Base-by-base conservation (phyloP, 1,140 invertebrate genomes). In the Euschistus heros region DNA sequence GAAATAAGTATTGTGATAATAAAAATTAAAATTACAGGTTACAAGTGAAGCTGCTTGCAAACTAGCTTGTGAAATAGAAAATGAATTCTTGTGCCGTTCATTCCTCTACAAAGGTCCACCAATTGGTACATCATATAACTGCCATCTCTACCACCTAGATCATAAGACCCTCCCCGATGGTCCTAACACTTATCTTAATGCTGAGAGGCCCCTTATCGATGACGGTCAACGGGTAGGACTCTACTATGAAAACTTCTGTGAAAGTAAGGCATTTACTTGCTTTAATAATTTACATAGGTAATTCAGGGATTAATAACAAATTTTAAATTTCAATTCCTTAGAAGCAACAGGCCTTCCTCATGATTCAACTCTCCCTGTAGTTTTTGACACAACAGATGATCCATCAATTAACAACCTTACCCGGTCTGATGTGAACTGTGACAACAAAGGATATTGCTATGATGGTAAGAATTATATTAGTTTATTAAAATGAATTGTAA, bases 361-460 rank as follows among this genome's bases (percentile, higher is more conserved):
- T 54, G 77, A 80, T 63, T 57, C 54, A 24, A 78, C 80, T 0
- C 75, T 88, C 42, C 86, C 87, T 4, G 80, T 88, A 1, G 83
- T 83, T 1, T 81, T 89, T 72, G 86, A 88, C 64, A 82, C 85
- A 15, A 83, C 84, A 26, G 84, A 88, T 74, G 86, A 88, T 73
- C 78, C 83, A 7, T 80, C 77, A 47, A 69, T 86, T 64, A 87
- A 82, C 71, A 88, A 88, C 71, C 72, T 87, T 63, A 87, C 86
- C 2, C 80, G 86, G 70, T 84, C 82, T 68, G 87, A 89, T 70
- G 85, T 88, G 17, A 93, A 94, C 76, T 96, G 93, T 73, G 92
- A 95, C 76, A 91, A 92, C 72, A 94, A 91, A 37, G 93, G 92
- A 72, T 93, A 92, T 63, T 96, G 93, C 73, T 95, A 95, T 71